These are phyloP conservation scores for Corvus hawaiiensis DNA, from an alignment of 2,113 vertebrate genomes.

Conservation along the genomic window DNA sequence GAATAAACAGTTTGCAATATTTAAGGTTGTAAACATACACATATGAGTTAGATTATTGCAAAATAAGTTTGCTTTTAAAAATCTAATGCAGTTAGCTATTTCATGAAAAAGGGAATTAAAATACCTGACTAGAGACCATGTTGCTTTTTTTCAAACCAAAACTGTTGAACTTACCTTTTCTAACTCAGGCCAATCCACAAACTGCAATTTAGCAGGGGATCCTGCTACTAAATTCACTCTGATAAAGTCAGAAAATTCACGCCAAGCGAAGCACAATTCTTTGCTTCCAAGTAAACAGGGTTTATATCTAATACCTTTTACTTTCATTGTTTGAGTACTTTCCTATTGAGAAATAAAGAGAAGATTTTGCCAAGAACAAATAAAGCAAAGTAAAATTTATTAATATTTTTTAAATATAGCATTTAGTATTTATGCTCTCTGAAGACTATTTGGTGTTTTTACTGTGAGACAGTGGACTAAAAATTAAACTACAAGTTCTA, in stretches of 20 bases:
- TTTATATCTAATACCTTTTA: slow-evolving; percentile 78
- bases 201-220: slow-evolving; percentile 74
- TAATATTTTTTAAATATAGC: background rate
- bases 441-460: background rate
- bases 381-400: background rate
- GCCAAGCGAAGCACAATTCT: slow-evolving; percentile 84
- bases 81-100: background rate
- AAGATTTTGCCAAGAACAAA: background rate
- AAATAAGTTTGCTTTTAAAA: background rate
- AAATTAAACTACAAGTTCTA: background rate
- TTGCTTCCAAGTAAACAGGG: slow-evolving; percentile 75
- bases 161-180: slow-evolving; percentile 65
- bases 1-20: background rate
- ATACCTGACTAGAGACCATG: background rate
- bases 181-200: slow-evolving; percentile 75
- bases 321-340: slow-evolving; percentile 66
- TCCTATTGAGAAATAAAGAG: slow-evolving; percentile 70
- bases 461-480: background rate
- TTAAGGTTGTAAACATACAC: background rate
- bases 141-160: background rate
- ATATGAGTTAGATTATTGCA: background rate
- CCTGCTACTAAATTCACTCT: slow-evolving; percentile 79
- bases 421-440: background rate
- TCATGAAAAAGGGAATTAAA: background rate
- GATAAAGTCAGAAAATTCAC: slow-evolving; percentile 72